phyloP scores from a whole-genome alignment of 2,888 invertebrate genomes.

The Pammene aurita region DNA sequence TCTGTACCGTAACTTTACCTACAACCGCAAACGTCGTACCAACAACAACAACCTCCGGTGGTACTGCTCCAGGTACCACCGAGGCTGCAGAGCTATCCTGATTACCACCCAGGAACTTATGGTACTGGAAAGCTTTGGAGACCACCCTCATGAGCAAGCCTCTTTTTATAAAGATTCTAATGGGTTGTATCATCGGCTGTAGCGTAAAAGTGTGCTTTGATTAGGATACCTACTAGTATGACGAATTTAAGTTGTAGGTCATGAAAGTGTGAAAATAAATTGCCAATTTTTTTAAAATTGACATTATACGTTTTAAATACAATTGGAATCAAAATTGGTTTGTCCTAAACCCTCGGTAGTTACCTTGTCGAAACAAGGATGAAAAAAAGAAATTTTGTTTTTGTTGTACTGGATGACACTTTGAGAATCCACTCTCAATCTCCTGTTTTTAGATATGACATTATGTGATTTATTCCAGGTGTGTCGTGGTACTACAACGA shows the following conservation, averaged over 20 bases:
- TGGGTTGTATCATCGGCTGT: conserved; percentile 44
- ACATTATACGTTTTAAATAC: no score
- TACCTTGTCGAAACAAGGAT: no score
- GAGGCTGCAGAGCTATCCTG: conserved; percentile 49
- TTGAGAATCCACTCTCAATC: no score
- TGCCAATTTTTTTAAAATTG: no score
- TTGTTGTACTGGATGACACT: no score
- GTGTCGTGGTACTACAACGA: conserved; percentile 52
- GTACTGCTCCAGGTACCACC: conserved; percentile 54
- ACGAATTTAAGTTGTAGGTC: no score
- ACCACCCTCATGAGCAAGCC: conserved; percentile 47
- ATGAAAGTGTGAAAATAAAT: no score
- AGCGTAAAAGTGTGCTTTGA: background rate
- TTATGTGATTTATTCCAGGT: conserved; percentile 50
- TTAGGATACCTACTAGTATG: no score
- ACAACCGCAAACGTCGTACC: conserved; percentile 49
- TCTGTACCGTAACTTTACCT: conserved; percentile 43
- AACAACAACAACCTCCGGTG: conserved; percentile 44
- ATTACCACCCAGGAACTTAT: conserved; percentile 42
- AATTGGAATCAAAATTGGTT: no score
- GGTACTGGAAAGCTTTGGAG: conserved; percentile 40
- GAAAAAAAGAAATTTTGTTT: no score
- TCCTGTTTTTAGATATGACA: background rate
- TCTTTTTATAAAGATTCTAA: conserved; percentile 34
- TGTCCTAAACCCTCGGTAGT: no score